Base-by-base conservation (phyloP, 2,888 invertebrate genomes). In the Alviniconcha strummeri region DNA sequence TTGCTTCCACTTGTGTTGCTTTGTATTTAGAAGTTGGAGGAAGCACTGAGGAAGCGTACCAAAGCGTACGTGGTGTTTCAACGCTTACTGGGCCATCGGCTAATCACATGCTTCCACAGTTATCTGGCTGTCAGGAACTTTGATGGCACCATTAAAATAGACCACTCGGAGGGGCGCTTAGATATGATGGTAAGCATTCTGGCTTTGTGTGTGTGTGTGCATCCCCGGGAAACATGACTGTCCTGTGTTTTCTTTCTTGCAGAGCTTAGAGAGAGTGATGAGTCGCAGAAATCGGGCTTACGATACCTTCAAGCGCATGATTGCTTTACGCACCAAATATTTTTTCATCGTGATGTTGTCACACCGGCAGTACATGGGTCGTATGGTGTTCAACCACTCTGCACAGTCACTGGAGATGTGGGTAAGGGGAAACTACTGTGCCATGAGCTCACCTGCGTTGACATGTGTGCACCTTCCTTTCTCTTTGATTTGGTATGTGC, bases 331-430 rank as follows among this genome's bases (percentile, higher is more conserved):
- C 76, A 89, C 92, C 76, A 91, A 91, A 83, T 90, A 89, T 79
- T 90, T 90, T 86, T 94, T 94, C 86, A 90, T 91, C 36, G 87
- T 91, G 7, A 88, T 92, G 81, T 88, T 94, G 80, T 86, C 85
- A 55, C 91, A 91, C 83, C 87, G 93, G 56, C 88, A 92, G 64
- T 94, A 91, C 86, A 88, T 85, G n/a, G 94, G 94, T 11, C 90
- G 90, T 81, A 90, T 94, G 86, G 88, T 85, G 36, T 92, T 94
- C 88, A 90, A 93, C 87, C 93, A 94, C 86, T 84, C 89, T 13
- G 90, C 90, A 72, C 92, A 92, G 85, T 89, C 89, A 6, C 87
- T 94, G 54, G 91, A 92, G n/a, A 90, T 94, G 85, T 86, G 87
- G 80, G 93, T 94, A 89, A 91, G 90, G 88, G 82, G 72, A 78